These are phyloP conservation scores for Ephestia elutella DNA, from an alignment of 1,140 invertebrate species.

Conservation along the genomic window DNA sequence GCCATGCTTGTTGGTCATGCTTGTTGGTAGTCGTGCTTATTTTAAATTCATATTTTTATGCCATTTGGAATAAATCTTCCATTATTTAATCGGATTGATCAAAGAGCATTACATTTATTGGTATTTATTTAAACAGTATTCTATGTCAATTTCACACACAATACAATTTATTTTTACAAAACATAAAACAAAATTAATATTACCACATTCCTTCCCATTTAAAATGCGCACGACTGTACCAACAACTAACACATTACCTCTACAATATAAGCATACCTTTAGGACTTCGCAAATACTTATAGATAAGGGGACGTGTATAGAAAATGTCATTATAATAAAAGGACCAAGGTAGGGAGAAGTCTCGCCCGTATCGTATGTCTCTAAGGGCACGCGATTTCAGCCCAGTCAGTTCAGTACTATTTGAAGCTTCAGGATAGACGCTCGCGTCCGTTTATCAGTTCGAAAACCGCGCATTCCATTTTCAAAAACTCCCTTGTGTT, in stretches of 20 bases:
- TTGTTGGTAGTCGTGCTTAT: too few relatives aligned
- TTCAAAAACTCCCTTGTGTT: not conserved
- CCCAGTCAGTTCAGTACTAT: conserved; percentile 1
- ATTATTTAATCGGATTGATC: too few relatives aligned
- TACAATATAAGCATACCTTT: conserved; percentile 2
- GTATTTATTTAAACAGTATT: too few relatives aligned
- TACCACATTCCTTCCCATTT: too few relatives aligned
- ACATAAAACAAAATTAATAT: too few relatives aligned
- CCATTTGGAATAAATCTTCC: too few relatives aligned
- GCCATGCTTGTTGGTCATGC: too few relatives aligned
- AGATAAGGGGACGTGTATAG: conserved; percentile 8
- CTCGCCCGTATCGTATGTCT: not conserved
- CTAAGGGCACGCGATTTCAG: not conserved
- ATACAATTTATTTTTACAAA: too few relatives aligned
- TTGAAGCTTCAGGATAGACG: not conserved
- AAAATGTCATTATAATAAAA: conserved; percentile 11
- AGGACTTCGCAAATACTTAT: conserved; percentile 10
- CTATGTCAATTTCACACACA: too few relatives aligned
- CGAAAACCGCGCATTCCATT: not conserved
- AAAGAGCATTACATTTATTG: too few relatives aligned
- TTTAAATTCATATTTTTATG: too few relatives aligned
- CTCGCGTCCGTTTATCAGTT: not conserved
- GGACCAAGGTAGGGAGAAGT: conserved; percentile 1
- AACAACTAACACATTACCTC: not conserved
- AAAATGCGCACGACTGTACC: not conserved